These are phyloP conservation scores for Macropodus opercularis DNA, from an alignment of 2,797 vertebrate species.

Conservation along the genomic window DNA sequence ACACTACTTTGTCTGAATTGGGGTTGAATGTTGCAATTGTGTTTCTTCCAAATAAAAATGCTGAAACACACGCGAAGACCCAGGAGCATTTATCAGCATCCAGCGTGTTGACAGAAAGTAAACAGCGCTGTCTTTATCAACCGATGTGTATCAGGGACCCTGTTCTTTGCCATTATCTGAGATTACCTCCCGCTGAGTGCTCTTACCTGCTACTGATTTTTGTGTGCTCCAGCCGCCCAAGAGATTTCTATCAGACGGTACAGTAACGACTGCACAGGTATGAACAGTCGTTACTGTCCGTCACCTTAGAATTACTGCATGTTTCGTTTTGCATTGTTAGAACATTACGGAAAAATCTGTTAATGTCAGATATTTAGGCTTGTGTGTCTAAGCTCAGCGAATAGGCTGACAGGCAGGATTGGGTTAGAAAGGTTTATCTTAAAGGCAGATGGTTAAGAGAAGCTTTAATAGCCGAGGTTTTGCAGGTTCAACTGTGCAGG, in stretches of 20 bases:
- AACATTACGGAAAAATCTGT: too few species aligned
- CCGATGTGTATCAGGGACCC: conserved; percentile 50
- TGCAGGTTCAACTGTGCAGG: too few species aligned
- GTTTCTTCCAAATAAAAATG: background rate
- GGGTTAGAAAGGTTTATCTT: too few species aligned
- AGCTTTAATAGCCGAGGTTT: too few species aligned
- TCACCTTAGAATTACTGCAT: background rate
- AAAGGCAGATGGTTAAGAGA: too few species aligned
- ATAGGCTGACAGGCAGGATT: too few species aligned
- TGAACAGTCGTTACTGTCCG: background rate
- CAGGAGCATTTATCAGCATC: conserved; percentile 45
- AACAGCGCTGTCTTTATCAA: conserved; percentile 44
- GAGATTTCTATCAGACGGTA: conserved; percentile 41
- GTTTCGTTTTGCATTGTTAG: too few species aligned
- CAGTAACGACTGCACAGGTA: conserved; percentile 8
- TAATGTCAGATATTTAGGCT: too few species aligned
- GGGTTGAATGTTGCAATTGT: too few species aligned
- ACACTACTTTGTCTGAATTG: too few species aligned
- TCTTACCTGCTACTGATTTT: conserved; percentile 48
- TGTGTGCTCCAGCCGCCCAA: conserved; percentile 42
- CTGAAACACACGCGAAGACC: conserved; percentile 14
- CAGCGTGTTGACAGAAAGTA: conserved; percentile 47
- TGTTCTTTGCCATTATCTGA: conserved; percentile 58
- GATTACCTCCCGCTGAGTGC: conserved; percentile 45
- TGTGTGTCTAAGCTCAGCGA: too few species aligned